phyloP scores from a whole-genome alignment of 2,888 invertebrate species.

The Dione vanillae region DNA sequence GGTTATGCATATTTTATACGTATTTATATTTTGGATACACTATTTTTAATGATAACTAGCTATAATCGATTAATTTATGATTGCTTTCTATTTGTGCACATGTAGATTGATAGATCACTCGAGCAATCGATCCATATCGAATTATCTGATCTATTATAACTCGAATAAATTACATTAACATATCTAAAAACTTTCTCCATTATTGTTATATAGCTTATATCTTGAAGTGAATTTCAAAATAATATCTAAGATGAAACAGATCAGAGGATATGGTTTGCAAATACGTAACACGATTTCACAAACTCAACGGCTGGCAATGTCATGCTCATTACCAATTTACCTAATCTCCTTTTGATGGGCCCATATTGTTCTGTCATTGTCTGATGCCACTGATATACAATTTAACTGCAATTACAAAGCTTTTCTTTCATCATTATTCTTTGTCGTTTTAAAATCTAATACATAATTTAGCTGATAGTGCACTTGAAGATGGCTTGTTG shows the following conservation, averaged over 20 bases:
- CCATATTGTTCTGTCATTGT: constrained; percentile 61
- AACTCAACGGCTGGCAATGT: constrained; percentile 50
- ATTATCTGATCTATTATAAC: constrained; percentile 9
- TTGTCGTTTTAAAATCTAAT: constrained; percentile 45
- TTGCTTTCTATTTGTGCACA: constrained; percentile 59
- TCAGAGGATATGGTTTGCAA: constrained; percentile 7
- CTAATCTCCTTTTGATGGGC: constrained; percentile 74
- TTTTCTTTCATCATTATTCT: constrained; percentile 66
- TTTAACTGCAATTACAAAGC: constrained; percentile 63
- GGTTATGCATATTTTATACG: constrained; percentile 74
- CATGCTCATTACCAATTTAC: constrained; percentile 64
- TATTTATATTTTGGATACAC: constrained; percentile 54
- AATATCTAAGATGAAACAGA: neutral
- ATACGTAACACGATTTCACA: constrained; percentile 31
- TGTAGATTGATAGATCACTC: constrained; percentile 13
- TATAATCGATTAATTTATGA: constrained; percentile 68
- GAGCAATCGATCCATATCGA: constrained; percentile 1
- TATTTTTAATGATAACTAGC: constrained; percentile 76
- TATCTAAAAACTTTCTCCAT: neutral
- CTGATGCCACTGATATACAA: constrained; percentile 59
- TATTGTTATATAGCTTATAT: neutral
- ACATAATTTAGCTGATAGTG: constrained; percentile 42
- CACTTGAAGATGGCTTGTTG: constrained; percentile 41
- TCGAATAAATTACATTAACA: neutral
- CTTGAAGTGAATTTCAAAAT: neutral